phyloP scores from a whole-genome alignment of 2,113 vertebrate genomes.

The Onychostoma macrolepis region DNA sequence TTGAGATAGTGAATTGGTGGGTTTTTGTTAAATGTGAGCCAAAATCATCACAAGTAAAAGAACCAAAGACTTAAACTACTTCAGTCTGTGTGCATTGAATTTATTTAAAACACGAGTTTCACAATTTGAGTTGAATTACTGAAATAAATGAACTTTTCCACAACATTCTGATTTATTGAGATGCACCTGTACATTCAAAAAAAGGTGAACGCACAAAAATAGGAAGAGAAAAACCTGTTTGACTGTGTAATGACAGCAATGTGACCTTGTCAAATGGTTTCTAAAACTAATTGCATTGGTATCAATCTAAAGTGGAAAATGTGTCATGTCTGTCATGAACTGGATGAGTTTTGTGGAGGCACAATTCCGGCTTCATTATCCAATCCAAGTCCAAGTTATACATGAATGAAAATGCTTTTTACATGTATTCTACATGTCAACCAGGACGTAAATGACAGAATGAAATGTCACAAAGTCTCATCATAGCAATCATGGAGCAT shows the following conservation, averaged over 20 bases:
- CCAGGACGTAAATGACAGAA: not conserved
- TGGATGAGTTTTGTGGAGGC: not conserved
- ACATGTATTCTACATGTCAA: not conserved
- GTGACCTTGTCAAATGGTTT: constrained; percentile 20
- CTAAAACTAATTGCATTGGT: constrained; percentile 12
- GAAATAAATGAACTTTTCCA: too few relatives aligned
- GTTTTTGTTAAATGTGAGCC: too few relatives aligned
- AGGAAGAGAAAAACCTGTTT: not conserved
- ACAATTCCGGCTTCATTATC: constrained; percentile 8
- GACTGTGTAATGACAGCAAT: not conserved
- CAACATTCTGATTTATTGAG: too few relatives aligned
- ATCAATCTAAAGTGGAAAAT: not conserved
- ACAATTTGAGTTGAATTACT: too few relatives aligned
- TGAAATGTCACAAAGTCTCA: not conserved
- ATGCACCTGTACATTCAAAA: too few relatives aligned
- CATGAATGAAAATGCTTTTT: not conserved
- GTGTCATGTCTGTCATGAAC: constrained; percentile 1
- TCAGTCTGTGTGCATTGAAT: too few relatives aligned
- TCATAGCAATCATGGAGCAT: not conserved
- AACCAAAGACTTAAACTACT: too few relatives aligned
- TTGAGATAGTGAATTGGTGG: too few relatives aligned
- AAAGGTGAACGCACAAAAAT: not conserved
- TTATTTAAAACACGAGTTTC: too few relatives aligned
- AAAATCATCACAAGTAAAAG: too few relatives aligned
- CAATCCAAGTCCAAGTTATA: constrained; percentile 7